Conservation (phyloP, 2,797 vertebrate species). For the Macropodus opercularis region DNA sequence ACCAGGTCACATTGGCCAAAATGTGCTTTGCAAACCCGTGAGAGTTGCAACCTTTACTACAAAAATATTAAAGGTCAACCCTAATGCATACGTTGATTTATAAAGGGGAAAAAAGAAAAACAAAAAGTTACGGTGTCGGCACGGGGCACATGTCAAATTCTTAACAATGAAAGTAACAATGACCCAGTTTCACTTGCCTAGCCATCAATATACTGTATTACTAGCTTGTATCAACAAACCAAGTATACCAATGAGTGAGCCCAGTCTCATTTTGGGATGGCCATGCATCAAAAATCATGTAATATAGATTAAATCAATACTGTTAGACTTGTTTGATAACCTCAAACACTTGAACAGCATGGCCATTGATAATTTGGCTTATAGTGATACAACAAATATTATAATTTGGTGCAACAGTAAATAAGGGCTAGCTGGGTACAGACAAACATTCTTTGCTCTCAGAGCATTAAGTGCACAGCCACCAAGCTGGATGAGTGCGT, state of each 20-base stretch:
- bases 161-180: conserved; percentile 55
- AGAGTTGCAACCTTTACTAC: conserved; percentile 57
- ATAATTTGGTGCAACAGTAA: conserved; percentile 35
- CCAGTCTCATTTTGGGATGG: conserved; percentile 13
- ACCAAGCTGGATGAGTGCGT: conserved; percentile 41
- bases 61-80: conserved; percentile 52
- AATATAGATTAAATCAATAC: conserved; percentile 23
- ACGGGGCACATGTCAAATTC: conserved; percentile 37
- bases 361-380: conserved; percentile 48
- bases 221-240: conserved; percentile 29
- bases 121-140: conserved; percentile 26
- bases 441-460: conserved; percentile 57
- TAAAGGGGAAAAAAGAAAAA: neutral
- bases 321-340: conserved; percentile 27
- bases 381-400: conserved; percentile 24
- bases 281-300: conserved; percentile 28
- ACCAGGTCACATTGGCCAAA: conserved; percentile 48
- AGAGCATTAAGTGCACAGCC: conserved; percentile 63
- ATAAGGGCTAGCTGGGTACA: conserved; percentile 41
- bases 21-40: conserved; percentile 75
- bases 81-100: conserved; percentile 33
- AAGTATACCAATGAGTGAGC: conserved; percentile 16
- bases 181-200: conserved; percentile 39
- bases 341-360: conserved; percentile 34
- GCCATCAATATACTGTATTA: conserved; percentile 29